phyloP scores from a whole-genome alignment of 64 coral and sea anemone genomes.

The Actinia equina region DNA sequence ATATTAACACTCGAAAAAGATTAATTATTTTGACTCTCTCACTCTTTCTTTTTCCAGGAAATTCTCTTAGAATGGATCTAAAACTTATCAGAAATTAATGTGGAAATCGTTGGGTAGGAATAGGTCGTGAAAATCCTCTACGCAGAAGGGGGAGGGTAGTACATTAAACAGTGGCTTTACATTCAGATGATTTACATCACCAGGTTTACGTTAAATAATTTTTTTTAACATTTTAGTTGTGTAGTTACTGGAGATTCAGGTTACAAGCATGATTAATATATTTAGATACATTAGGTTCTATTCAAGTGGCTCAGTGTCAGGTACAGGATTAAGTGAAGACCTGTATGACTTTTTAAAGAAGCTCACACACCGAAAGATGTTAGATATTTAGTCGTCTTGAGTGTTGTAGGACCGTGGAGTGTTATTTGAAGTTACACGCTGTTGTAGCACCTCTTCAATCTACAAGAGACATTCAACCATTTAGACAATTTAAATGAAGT shows the following conservation, averaged over 20 bases:
- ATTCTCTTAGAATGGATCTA: too few species aligned
- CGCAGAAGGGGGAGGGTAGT: not conserved
- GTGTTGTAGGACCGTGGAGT: not conserved
- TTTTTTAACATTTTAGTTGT: not conserved
- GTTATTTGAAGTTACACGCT: constrained; percentile 6
- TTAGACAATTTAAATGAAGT: not conserved
- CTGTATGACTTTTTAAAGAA: not conserved
- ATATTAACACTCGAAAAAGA: too few species aligned
- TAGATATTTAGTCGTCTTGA: not conserved
- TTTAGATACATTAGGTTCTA: too few species aligned
- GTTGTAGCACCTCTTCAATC: not conserved
- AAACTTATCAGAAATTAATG: too few species aligned
- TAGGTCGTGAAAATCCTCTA: not conserved
- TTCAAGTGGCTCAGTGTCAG: too few species aligned
- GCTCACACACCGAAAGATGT: not conserved
- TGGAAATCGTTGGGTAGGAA: too few species aligned
- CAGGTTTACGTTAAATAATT: not conserved
- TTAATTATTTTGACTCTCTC: too few species aligned
- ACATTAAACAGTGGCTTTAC: not conserved
- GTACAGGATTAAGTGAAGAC: not conserved
- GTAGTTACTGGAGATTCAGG: not conserved
- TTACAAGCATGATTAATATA: not conserved
- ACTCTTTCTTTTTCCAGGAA: too few species aligned
- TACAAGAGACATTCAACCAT: not conserved
- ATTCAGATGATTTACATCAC: not conserved